phyloP scores from a whole-genome alignment of 2,888 invertebrate species.

The Agonopterix alstromeriana region DNA sequence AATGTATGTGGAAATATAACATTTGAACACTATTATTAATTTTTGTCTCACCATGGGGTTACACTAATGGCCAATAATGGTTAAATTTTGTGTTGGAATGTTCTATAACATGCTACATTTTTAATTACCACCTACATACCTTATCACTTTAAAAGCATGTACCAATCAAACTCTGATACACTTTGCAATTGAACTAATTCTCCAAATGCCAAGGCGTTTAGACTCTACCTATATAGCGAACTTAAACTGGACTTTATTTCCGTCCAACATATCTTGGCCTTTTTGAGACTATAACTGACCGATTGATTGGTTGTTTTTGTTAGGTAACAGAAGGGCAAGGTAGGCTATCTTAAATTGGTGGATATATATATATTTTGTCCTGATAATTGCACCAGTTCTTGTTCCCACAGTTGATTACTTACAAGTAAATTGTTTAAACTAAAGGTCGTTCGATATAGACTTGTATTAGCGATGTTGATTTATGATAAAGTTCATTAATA shows the following conservation, averaged over 20 bases:
- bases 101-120: too few relatives aligned
- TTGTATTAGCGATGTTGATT: conserved; percentile 7
- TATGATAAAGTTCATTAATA: not conserved
- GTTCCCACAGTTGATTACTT: conserved; percentile 33
- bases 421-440: conserved; percentile 19
- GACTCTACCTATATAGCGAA: conserved; percentile 32
- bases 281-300: too few relatives aligned
- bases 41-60: too few relatives aligned
- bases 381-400: conserved; percentile 11
- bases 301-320: too few relatives aligned
- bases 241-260: conserved; percentile 31
- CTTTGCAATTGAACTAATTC: conserved; percentile 29
- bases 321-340: not conserved
- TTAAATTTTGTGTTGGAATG: too few relatives aligned
- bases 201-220: conserved; percentile 57
- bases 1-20: too few relatives aligned
- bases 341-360: conserved; percentile 8
- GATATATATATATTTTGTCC: not conserved
- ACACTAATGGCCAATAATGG: too few relatives aligned
- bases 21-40: too few relatives aligned
- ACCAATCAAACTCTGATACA: conserved; percentile 2
- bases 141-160: conserved; percentile 1
- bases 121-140: not conserved
- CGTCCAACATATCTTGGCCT: conserved; percentile 25
- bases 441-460: conserved; percentile 21